A percentile compares a stretch with the other conserved stretches of the same genome.
Conservation (phyloP, 2,888 invertebrate genomes). For the Camptogramma bilineatum region DNA sequence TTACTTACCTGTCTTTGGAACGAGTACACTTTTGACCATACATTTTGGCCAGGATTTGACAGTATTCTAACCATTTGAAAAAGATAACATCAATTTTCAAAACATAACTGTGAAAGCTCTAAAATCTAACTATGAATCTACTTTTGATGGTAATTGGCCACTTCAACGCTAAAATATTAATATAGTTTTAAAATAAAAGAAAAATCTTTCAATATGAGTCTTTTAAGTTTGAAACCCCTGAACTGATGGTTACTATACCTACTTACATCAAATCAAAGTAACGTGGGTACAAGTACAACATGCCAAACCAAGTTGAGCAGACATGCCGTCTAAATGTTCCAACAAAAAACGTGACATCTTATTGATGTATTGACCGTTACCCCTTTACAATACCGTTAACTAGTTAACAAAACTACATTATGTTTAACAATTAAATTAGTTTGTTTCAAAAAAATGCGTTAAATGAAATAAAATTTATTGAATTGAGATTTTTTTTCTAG, state of each 20-base stretch:
- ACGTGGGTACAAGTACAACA: constrained; percentile 59
- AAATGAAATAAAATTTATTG: not conserved
- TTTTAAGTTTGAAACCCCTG: constrained; percentile 4
- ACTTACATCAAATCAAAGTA: constrained; percentile 47
- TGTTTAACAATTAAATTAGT: constrained; percentile 62
- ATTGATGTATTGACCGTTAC: constrained; percentile 78
- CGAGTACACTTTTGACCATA: too few species aligned
- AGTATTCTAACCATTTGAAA: too few species aligned
- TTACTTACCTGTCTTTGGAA: too few species aligned
- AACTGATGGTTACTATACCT: constrained; percentile 13
- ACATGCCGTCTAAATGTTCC: constrained; percentile 39
- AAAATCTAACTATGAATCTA: too few species aligned
- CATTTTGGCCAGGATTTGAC: too few species aligned
- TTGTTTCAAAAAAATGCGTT: constrained; percentile 52
- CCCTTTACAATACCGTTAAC: constrained; percentile 63
- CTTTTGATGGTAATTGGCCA: too few species aligned
- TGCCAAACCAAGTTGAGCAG: constrained; percentile 54
- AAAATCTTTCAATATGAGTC: too few species aligned
- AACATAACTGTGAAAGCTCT: too few species aligned
- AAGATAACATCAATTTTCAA: too few species aligned
- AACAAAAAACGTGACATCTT: constrained; percentile 75
- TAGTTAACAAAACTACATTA: constrained; percentile 71
- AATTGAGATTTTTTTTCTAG: not conserved
- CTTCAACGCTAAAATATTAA: too few species aligned
- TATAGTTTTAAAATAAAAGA: too few species aligned